Evolutionary conservation across 92 coral and sea anemone species (phyloP).

Genomic region (Porites divaricata): DNA sequence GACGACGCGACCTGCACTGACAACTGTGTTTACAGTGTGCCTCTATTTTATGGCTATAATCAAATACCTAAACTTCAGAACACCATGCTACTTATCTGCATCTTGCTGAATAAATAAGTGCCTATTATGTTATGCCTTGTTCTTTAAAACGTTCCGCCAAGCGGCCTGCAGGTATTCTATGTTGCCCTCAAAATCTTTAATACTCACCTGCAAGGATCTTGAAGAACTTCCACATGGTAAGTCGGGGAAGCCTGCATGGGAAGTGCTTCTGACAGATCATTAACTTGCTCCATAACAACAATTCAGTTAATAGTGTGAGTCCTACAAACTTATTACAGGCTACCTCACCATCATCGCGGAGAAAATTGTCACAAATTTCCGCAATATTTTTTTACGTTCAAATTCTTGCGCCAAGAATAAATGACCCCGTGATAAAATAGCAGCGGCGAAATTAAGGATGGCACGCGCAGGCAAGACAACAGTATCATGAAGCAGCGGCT

Average conservation of each 20-base stretch:
- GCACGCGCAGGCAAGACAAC: background rate
- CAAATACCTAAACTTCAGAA: no score
- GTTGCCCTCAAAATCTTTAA: background rate
- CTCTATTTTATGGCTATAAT: no score
- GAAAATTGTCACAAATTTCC: background rate
- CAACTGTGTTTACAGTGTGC: no score
- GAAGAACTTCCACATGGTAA: slow-evolving; percentile 92
- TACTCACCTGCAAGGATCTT: slow-evolving; percentile 79
- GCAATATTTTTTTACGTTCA: slow-evolving; percentile 22
- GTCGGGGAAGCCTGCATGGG: slow-evolving; percentile 72
- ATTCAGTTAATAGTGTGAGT: background rate
- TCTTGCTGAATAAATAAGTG: no score
- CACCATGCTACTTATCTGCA: no score
- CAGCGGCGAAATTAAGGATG: slow-evolving; percentile 4
- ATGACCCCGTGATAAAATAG: slow-evolving; percentile 54
- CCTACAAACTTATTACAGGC: background rate
- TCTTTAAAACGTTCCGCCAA: no score
- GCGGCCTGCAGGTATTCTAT: no score
- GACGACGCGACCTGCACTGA: no score
- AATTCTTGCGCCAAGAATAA: slow-evolving; percentile 84
- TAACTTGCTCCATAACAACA: slow-evolving; percentile 86
- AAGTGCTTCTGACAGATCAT: slow-evolving; percentile 94
- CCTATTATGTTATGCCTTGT: no score
- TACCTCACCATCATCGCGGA: background rate
- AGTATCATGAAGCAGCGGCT: slow-evolving; percentile 34